phyloP scores from a whole-genome alignment of 2,888 invertebrate genomes.

The Caprella mutica region DNA sequence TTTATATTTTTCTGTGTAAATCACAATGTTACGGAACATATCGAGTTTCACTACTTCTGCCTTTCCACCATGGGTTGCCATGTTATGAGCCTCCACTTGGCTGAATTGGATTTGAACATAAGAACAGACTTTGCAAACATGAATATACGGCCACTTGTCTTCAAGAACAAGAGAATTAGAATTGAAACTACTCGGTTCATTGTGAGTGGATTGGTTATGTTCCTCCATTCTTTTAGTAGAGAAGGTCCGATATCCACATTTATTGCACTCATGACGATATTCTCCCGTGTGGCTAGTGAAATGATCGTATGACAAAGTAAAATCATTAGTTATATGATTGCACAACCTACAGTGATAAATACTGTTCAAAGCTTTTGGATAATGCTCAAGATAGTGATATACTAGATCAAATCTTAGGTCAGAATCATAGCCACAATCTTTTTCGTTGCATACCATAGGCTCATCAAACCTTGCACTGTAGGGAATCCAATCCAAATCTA shows the following conservation, averaged over 20 bases:
- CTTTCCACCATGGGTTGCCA: slow-evolving; percentile 22
- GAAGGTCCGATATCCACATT: slow-evolving; percentile 23
- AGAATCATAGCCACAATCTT: slow-evolving; percentile 28
- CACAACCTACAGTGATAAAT: slow-evolving; percentile 29
- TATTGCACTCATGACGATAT: slow-evolving; percentile 25
- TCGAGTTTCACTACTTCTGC: slow-evolving; percentile 30
- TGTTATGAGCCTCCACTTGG: slow-evolving; percentile 20
- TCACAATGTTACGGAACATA: slow-evolving; percentile 22
- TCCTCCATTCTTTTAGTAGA: slow-evolving; percentile 13
- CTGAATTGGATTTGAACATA: slow-evolving; percentile 19
- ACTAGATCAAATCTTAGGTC: slow-evolving; percentile 28
- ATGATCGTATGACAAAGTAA: slow-evolving; percentile 25
- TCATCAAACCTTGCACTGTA: slow-evolving; percentile 19
- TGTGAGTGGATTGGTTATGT: slow-evolving; percentile 23
- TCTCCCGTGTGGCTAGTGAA: slow-evolving; percentile 32
- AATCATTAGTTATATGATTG: slow-evolving; percentile 25
- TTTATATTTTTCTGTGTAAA: slow-evolving; percentile 19
- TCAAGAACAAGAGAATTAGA: slow-evolving; percentile 13
- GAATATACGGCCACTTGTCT: slow-evolving; percentile 27
- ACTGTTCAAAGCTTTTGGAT: slow-evolving; percentile 13
- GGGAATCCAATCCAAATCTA: slow-evolving; percentile 24
- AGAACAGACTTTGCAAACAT: slow-evolving; percentile 28
- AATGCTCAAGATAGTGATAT: slow-evolving; percentile 27
- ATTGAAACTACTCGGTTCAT: slow-evolving; percentile 2
- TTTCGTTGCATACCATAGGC: slow-evolving; percentile 21